Evolutionary conservation across 1,140 invertebrate species (phyloP).

Genomic region (Spodoptera frugiperda): DNA sequence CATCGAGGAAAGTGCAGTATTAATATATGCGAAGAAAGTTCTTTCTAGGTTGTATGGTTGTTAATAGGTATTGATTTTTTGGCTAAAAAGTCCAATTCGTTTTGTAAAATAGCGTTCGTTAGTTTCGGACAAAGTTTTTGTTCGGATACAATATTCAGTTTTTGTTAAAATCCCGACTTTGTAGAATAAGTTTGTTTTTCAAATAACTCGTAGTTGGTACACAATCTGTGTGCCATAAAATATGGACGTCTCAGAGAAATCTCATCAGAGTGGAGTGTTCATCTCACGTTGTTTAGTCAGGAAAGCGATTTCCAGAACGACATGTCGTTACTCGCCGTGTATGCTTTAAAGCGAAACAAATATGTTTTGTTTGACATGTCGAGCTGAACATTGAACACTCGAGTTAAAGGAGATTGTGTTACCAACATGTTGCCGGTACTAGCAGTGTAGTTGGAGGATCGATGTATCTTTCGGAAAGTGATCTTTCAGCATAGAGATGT

Average conservation of each 20-base stretch:
- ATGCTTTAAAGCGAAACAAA: slow-evolving; percentile 5
- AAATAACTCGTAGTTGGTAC: neutral
- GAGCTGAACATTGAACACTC: neutral
- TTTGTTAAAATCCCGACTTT: neutral
- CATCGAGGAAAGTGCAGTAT: too few species aligned
- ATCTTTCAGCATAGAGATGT: too few species aligned
- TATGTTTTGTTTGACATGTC: neutral
- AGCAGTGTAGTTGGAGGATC: too few species aligned
- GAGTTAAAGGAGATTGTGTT: neutral
- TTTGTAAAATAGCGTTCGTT: neutral
- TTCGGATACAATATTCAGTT: slow-evolving; percentile 1
- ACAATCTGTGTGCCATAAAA: slow-evolving; percentile 8
- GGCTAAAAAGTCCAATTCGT: too few species aligned
- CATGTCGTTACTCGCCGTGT: slow-evolving; percentile 5
- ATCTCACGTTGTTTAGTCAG: slow-evolving; percentile 23
- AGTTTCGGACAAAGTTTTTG: neutral
- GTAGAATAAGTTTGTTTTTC: slow-evolving; percentile 10
- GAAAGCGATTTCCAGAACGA: slow-evolving; percentile 21
- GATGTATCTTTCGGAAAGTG: too few species aligned
- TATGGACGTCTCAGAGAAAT: slow-evolving; percentile 20
- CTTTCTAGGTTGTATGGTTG: too few species aligned
- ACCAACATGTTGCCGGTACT: too few species aligned
- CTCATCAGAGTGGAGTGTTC: slow-evolving; percentile 16
- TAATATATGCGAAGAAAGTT: too few species aligned
- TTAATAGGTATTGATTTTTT: too few species aligned